Percentiles rank a stretch among this genome's conserved stretches.
These are phyloP conservation scores for Sphaeramia orbicularis DNA, from an alignment of 2,797 vertebrate species.

Conservation along the genomic window DNA sequence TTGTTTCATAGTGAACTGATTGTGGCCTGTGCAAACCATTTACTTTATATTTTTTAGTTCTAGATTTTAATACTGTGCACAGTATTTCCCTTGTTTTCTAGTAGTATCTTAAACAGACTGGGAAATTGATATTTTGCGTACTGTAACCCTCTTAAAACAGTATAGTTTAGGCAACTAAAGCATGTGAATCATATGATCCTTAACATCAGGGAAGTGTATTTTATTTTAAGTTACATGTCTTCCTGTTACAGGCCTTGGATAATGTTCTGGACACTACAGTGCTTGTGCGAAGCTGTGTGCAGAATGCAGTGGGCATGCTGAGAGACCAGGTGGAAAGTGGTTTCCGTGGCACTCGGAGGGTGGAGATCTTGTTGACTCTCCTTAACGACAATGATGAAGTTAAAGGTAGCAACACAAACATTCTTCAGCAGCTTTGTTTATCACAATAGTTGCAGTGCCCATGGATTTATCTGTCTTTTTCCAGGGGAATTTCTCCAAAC, in stretches of 20 bases:
- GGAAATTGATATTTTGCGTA: too few relatives aligned
- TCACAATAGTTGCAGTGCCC: conserved; percentile 1
- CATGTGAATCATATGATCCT: too few relatives aligned
- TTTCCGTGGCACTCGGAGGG: conserved; percentile 85
- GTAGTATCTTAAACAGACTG: too few relatives aligned
- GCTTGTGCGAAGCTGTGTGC: conserved; percentile 92
- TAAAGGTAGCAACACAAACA: conserved; percentile 75
- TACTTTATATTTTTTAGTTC: too few relatives aligned
- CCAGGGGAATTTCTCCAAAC: conserved; percentile 88
- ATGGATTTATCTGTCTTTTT: conserved; percentile 6
- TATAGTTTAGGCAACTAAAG: too few relatives aligned
- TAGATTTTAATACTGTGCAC: too few relatives aligned
- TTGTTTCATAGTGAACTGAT: too few relatives aligned
- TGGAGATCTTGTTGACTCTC: conserved; percentile 90
- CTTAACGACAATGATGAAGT: conserved; percentile 76
- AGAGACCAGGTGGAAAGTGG: conserved; percentile 82
- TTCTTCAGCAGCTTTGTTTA: not conserved
- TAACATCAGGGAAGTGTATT: not conserved
- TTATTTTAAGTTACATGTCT: not conserved
- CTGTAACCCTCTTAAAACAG: too few relatives aligned
- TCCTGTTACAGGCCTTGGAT: conserved; percentile 52
- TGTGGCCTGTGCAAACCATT: too few relatives aligned
- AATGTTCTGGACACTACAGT: conserved; percentile 88
- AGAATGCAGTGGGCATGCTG: conserved; percentile 92
- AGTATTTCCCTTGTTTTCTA: not conserved